These are phyloP conservation scores for Micronisus gabar DNA, from an alignment of 2,113 vertebrate species.

Conservation along the genomic window DNA sequence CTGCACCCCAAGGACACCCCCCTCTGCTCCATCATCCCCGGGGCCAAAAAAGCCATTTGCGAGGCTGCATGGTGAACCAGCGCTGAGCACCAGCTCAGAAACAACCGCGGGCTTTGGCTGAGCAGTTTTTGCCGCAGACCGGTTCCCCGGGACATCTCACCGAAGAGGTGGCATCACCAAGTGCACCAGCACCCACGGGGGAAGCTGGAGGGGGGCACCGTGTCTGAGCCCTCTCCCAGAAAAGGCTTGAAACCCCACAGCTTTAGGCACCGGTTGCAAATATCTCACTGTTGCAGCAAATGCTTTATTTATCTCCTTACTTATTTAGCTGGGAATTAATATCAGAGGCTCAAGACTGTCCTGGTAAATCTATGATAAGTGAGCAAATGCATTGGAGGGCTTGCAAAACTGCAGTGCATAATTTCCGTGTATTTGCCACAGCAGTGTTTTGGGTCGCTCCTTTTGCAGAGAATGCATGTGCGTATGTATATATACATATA, in stretches of 20 bases:
- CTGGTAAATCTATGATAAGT: accelerated
- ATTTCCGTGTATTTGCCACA: neutral
- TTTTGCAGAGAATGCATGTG: neutral
- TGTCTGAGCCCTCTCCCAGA: neutral
- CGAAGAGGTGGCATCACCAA: neutral
- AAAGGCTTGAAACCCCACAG: neutral
- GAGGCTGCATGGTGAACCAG: neutral
- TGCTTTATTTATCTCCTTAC: neutral
- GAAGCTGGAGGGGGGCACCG: accelerated
- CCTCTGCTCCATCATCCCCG: neutral
- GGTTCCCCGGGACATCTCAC: neutral
- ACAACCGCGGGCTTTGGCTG: neutral
- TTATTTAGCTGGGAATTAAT: neutral
- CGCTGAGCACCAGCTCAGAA: neutral
- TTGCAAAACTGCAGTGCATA: accelerated
- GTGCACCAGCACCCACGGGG: neutral
- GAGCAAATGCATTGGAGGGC: neutral
- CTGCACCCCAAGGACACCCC: too few relatives aligned
- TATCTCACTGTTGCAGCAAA: neutral
- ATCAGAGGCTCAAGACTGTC: accelerated
- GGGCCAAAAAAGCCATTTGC: neutral
- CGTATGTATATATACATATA: accelerated
- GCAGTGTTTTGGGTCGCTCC: neutral
- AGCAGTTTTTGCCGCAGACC: accelerated
- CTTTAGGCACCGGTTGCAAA: neutral